Conservation (phyloP, 2,888 invertebrate species). For the Cephus rjabovi region DNA sequence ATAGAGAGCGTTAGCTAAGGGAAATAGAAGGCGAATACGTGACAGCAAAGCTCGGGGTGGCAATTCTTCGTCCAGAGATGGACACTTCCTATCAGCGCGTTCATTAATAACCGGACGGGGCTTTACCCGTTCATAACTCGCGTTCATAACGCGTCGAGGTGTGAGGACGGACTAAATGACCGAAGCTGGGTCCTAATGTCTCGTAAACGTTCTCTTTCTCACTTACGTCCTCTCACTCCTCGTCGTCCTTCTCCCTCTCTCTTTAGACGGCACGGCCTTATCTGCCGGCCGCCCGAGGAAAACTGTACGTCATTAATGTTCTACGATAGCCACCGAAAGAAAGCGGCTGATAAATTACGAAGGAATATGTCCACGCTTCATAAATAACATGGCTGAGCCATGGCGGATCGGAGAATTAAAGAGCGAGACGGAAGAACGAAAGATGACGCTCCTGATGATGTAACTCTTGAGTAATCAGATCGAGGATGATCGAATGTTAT, state of each 20-base stretch:
- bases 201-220: constrained; percentile 35
- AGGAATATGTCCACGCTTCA: constrained; percentile 12
- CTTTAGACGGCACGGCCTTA: constrained; percentile 40
- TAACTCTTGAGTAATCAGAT: neutral
- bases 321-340: constrained; percentile 36
- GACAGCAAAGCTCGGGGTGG: constrained; percentile 55
- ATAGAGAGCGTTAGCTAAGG: constrained; percentile 66
- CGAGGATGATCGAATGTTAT: neutral
- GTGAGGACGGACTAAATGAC: constrained; percentile 49
- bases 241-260: constrained; percentile 4
- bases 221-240: constrained; percentile 13
- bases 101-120: constrained; percentile 60
- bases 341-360: constrained; percentile 36
- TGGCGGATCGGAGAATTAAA: neutral
- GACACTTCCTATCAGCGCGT: constrained; percentile 62
- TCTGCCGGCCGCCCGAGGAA: constrained; percentile 35
- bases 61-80: constrained; percentile 58
- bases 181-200: constrained; percentile 45
- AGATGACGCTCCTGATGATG: neutral
- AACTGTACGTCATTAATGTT: constrained; percentile 41
- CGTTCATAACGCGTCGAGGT: constrained; percentile 26
- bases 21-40: constrained; percentile 66
- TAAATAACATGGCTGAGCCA: constrained; percentile 1
- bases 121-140: constrained; percentile 32
- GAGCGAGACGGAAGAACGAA: neutral